Evolutionary conservation across 2,797 vertebrate genomes (phyloP), one percentile per base, ranked within the genome.

Genomic region (Orientallactaga sibirica): DNA sequence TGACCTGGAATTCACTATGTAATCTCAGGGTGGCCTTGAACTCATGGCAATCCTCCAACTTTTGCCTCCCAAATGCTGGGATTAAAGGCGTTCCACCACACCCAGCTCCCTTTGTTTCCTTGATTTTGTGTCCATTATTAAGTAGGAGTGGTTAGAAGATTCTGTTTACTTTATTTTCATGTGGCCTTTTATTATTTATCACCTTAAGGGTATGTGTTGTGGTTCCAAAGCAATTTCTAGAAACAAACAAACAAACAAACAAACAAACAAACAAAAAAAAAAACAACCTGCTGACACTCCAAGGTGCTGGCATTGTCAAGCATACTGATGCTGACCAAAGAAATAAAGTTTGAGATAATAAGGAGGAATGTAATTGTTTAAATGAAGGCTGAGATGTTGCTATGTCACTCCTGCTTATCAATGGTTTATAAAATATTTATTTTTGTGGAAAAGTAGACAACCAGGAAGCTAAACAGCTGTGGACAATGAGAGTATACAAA

Each of bases 281-380:
- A 37, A 75, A 84, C 77, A 55, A 93, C 79, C 61, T 92, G 87
- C 87, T 95, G 85, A 94, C 24, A 82, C 77, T 81, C 94, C 24
- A n/a, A 18, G 81, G 89, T 52, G 48, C 88, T 92, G 93, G 92
- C 70, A 68, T 90, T 91, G 96, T 95, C 94, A 97, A 97, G 86
- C 74, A 78, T 85, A 94, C 79, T 81, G 62, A 10, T 27, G 64
- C 43, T 89, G 94, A 87, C 8, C 1, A 22, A 92, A 1, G 4
- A 43, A 94, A 97, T 55, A 27, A 37, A 77, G 29, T 43, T 43
- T 71, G 41, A 62, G 87, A 25, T 71, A 48, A 62, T 86, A 25
- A 90, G 86, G 90, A 96, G 74, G 27, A 12, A 67, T 86, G 43
- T 79, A 93, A 90, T 88, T 90, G 67, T 66, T 90, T 90, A 87